phyloP scores from a whole-genome alignment of 2,113 vertebrate genomes.

The Danio rerio region GRCz12tu NC_133180.1:24959001-24959500 shows the following conservation, averaged over 20 bases:
- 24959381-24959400: not conserved
- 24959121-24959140: not conserved
- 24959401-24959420: too few relatives aligned
- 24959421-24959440: too few relatives aligned
- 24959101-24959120: too few relatives aligned
- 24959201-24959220: conserved; percentile 25
- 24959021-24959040: too few relatives aligned
- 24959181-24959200: not conserved
- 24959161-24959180: too few relatives aligned
- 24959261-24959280: not conserved
- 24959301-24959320: not conserved
- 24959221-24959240: not conserved
- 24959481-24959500: not conserved
- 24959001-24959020: too few relatives aligned
- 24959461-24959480: not conserved
- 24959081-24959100: too few relatives aligned
- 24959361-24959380: not conserved
- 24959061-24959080: too few relatives aligned
- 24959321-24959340: not conserved
- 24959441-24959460: conserved; percentile 15
- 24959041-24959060: too few relatives aligned
- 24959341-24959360: not conserved
- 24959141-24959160: not conserved
- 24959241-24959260: not conserved
- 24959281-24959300: conserved; percentile 32